Percentiles rank a stretch among this genome's conserved stretches.
phyloP scores from a whole-genome alignment of 2,888 invertebrate species.

The Malachius bipustulatus region DNA sequence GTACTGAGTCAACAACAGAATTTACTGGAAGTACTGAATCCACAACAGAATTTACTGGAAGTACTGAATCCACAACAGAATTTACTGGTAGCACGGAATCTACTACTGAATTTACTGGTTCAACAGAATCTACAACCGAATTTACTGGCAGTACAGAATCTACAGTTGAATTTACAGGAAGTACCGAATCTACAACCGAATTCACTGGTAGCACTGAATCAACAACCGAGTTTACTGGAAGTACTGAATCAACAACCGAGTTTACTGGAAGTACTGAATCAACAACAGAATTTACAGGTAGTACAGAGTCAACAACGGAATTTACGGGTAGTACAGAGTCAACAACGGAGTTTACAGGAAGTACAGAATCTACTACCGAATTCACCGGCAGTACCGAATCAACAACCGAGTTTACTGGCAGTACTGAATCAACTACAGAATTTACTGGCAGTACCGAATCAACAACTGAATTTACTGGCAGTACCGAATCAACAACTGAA shows the following conservation, averaged over 20 bases:
- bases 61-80: conserved; percentile 17
- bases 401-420: conserved; percentile 13
- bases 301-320: neutral
- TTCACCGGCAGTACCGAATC: conserved; percentile 20
- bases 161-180: conserved; percentile 18
- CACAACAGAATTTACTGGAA: conserved; percentile 14
- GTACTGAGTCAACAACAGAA: conserved; percentile 18
- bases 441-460: conserved; percentile 3
- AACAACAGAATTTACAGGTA: no score
- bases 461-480: no score
- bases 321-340: conserved; percentile 9
- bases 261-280: conserved; percentile 3
- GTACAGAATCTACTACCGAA: conserved; percentile 14
- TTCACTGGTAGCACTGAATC: conserved; percentile 15
- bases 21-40: conserved; percentile 16
- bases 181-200: conserved; percentile 19
- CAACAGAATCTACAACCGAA: conserved; percentile 20
- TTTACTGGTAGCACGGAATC: conserved; percentile 18
- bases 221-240: conserved; percentile 9
- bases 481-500: neutral
- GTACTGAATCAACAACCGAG: conserved; percentile 9
- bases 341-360: conserved; percentile 16
- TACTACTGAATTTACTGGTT: conserved; percentile 15
- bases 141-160: conserved; percentile 19
- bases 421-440: conserved; percentile 9